Conservation (phyloP, 1,140 invertebrate genomes). For the Tenebrio molitor region DNA sequence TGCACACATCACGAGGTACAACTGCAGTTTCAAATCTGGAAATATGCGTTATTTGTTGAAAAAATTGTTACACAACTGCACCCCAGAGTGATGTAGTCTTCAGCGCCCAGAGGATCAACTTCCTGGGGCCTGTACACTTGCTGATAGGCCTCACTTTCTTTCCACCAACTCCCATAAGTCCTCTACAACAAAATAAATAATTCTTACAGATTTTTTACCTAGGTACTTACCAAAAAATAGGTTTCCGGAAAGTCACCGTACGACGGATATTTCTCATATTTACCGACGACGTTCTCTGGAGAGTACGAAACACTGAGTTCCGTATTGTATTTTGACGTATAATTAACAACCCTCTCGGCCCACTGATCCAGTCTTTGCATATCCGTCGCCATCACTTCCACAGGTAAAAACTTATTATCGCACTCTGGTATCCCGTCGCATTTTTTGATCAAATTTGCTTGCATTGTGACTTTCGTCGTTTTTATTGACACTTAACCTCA, state of each 20-base stretch:
- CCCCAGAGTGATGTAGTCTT: constrained; percentile 86
- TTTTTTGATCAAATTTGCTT: constrained; percentile 30
- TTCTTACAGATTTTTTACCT: no score
- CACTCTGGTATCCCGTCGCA: constrained; percentile 12
- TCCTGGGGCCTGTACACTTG: constrained; percentile 82
- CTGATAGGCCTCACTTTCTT: constrained; percentile 78
- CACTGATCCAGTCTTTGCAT: constrained; percentile 74
- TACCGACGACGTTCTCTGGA: constrained; percentile 86
- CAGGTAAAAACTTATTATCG: constrained; percentile 3
- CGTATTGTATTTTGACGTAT: constrained; percentile 92
- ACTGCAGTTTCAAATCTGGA: constrained; percentile 82
- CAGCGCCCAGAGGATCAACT: constrained; percentile 75
- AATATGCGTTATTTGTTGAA: constrained; percentile 49
- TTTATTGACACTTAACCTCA: constrained; percentile 12
- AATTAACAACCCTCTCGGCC: constrained; percentile 80
- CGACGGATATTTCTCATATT: constrained; percentile 85
- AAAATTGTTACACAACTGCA: constrained; percentile 48
- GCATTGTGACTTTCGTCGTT: not conserved
- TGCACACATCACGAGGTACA: constrained; percentile 80
- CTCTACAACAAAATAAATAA: constrained; percentile 71
- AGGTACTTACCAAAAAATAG: constrained; percentile 85
- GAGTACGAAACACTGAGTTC: constrained; percentile 90
- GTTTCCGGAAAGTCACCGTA: constrained; percentile 93
- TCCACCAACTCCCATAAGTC: constrained; percentile 93
- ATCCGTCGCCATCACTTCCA: constrained; percentile 47